These are phyloP conservation scores for Chouioia cunea DNA, from an alignment of 2,888 invertebrate species.

Conservation along the genomic window DNA sequence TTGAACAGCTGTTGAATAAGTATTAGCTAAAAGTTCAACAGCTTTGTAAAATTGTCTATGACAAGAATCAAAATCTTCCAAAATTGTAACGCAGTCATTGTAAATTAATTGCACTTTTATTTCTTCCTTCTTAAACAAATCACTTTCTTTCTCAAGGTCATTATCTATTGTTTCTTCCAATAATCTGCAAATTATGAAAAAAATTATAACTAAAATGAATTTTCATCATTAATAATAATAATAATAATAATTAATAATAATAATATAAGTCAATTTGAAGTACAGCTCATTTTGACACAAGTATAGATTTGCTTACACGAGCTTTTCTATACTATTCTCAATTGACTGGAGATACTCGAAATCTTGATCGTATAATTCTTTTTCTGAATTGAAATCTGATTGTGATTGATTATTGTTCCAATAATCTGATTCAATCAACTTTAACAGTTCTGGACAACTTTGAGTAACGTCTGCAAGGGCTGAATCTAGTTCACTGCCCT, in stretches of 20 bases:
- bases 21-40: constrained; percentile 55
- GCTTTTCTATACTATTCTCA: constrained; percentile 53
- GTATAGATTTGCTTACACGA: constrained; percentile 54
- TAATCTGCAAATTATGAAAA: constrained; percentile 49
- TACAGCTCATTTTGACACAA: not conserved
- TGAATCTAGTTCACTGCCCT: constrained; percentile 57
- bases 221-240: not conserved
- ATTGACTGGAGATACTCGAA: constrained; percentile 54
- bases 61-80: constrained; percentile 53
- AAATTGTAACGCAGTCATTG: constrained; percentile 49
- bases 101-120: constrained; percentile 53
- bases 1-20: constrained; percentile 57
- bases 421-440: constrained; percentile 51
- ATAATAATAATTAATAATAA: constrained; percentile 8
- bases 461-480: constrained; percentile 55
- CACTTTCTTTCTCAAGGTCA: constrained; percentile 51
- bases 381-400: constrained; percentile 51
- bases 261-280: constrained; percentile 10
- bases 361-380: constrained; percentile 55
- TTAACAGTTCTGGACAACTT: constrained; percentile 58
- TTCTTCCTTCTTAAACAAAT: constrained; percentile 51
- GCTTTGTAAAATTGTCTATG: constrained; percentile 54
- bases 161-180: constrained; percentile 52
- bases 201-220: constrained; percentile 16
- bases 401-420: constrained; percentile 46